Evolutionary conservation across 2,888 invertebrate genomes (phyloP).

Genomic region (Oscheius sp.): DNA sequence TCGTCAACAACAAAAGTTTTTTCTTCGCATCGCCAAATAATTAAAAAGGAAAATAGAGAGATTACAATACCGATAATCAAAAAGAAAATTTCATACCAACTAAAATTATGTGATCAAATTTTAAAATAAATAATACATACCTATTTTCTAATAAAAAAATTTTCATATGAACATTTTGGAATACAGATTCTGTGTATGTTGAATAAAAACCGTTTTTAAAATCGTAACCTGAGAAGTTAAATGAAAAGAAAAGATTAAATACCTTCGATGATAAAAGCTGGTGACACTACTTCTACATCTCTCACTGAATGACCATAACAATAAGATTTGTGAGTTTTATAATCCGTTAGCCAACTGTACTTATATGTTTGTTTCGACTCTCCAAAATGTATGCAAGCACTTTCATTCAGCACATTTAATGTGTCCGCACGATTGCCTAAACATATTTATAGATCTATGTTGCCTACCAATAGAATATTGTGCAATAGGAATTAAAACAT

Average conservation of each 20-base stretch:
- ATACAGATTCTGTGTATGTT: conserved; percentile 64
- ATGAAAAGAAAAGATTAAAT: background rate
- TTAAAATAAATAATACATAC: conserved; percentile 1
- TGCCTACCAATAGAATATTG: conserved; percentile 9
- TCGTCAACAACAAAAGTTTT: conserved; percentile 55
- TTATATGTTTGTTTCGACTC: conserved; percentile 53
- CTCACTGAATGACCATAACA: conserved; percentile 56
- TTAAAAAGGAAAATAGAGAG: conserved; percentile 38
- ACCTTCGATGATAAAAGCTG: conserved; percentile 62
- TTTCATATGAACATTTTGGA: conserved; percentile 48
- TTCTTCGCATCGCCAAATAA: conserved; percentile 47
- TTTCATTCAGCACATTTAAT: conserved; percentile 43
- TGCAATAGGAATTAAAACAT: background rate
- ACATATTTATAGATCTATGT: background rate
- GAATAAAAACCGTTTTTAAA: conserved; percentile 48
- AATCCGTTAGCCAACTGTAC: conserved; percentile 61
- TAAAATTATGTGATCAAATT: background rate
- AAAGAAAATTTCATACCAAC: conserved; percentile 26
- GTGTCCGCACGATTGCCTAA: conserved; percentile 44
- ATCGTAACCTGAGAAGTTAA: conserved; percentile 29
- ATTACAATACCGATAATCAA: conserved; percentile 31
- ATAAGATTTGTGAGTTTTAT: conserved; percentile 37
- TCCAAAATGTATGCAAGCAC: conserved; percentile 43
- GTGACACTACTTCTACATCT: conserved; percentile 49
- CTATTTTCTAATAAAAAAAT: conserved; percentile 55